These are phyloP conservation scores for Diarsia dahlii DNA, from an alignment of 2,888 invertebrate species.

Conservation along the genomic window DNA sequence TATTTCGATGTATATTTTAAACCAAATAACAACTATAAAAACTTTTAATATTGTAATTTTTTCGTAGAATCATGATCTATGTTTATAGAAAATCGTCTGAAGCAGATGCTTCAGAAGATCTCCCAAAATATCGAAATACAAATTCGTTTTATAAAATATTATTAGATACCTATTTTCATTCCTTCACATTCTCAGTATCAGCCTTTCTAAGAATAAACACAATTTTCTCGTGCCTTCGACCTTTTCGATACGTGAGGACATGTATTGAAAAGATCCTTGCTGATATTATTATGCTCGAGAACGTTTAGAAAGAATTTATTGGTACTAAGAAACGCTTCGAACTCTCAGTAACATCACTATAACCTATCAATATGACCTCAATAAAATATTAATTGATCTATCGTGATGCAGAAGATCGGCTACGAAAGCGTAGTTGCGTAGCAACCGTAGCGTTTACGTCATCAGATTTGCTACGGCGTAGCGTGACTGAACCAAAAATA, in stretches of 20 bases:
- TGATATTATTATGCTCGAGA: neutral
- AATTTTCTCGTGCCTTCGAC: neutral
- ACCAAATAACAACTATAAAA: neutral
- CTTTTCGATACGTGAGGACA: neutral
- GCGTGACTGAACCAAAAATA: neutral
- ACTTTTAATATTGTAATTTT: no score
- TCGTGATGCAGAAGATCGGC: neutral
- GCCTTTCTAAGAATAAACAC: constrained; percentile 10
- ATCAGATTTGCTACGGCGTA: constrained; percentile 21
- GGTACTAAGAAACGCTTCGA: neutral
- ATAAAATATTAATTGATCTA: constrained; percentile 28
- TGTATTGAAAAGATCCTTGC: constrained; percentile 1
- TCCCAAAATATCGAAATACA: neutral
- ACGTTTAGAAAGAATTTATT: neutral
- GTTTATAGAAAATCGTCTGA: neutral
- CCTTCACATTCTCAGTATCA: neutral
- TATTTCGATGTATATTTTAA: neutral
- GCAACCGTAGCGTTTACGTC: neutral
- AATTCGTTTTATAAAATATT: neutral
- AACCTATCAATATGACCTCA: constrained; percentile 8
- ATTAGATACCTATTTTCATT: neutral
- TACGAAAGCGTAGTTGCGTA: constrained; percentile 38
- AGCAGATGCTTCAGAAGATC: no score
- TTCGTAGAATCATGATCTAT: neutral
- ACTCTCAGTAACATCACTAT: neutral